Conservation (phyloP, 2,888 invertebrate species). For the Cylindroiulus punctatus region DNA sequence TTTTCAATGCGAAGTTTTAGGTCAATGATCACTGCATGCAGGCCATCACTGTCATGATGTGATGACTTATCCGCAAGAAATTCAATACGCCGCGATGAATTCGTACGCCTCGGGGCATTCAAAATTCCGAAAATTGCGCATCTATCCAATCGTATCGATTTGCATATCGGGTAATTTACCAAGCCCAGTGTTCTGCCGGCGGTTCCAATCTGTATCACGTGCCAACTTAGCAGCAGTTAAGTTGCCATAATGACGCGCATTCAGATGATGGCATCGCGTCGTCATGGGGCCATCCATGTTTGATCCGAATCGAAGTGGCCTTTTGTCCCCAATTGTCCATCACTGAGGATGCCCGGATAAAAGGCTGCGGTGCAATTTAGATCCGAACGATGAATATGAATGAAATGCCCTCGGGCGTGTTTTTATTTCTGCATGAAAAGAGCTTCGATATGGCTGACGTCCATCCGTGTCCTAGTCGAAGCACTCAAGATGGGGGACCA, state of each 20-base stretch:
- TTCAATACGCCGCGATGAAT: background rate
- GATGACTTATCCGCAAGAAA: background rate
- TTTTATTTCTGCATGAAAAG: background rate
- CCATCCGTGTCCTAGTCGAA: background rate
- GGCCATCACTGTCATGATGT: no score
- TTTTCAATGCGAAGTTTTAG: no score
- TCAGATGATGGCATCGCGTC: background rate
- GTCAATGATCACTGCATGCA: no score
- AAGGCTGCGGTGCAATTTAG: background rate
- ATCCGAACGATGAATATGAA: constrained; percentile 19
- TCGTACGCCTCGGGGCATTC: background rate
- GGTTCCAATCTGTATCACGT: background rate
- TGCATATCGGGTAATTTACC: background rate
- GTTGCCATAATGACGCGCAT: background rate
- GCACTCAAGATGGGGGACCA: background rate
- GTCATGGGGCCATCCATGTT: background rate
- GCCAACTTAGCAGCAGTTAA: background rate
- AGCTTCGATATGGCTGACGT: background rate
- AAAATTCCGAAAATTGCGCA: background rate
- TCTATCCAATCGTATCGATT: background rate
- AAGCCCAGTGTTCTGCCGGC: background rate
- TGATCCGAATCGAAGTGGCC: constrained; percentile 20
- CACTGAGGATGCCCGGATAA: background rate
- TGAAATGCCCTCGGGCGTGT: background rate
- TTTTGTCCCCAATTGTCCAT: background rate